A percentile compares a stretch with the other conserved stretches of the same genome.
Conservation (phyloP, 2,113 vertebrate species). For the Barnardius zonarius region DNA sequence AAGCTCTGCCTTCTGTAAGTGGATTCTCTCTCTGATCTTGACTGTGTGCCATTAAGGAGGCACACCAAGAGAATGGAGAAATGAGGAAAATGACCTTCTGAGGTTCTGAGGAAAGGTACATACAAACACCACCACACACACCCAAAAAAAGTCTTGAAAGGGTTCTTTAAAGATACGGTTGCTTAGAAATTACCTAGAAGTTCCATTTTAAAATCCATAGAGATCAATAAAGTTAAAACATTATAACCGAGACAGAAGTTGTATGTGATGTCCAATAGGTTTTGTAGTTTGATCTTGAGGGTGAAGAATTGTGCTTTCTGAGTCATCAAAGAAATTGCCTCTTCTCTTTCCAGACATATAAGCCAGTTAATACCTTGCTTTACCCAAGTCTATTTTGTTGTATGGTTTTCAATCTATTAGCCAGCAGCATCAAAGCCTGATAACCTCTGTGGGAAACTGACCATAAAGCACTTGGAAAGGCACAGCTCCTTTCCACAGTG, state of each 20-base stretch:
- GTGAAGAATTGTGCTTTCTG: background rate
- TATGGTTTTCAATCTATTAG: background rate
- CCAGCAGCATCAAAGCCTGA: background rate
- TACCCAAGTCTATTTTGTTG: background rate
- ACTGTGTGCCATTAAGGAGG: background rate
- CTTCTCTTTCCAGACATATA: background rate
- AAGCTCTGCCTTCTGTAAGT: background rate
- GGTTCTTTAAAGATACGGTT: background rate
- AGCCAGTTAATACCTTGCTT: background rate
- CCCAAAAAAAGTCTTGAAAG: background rate
- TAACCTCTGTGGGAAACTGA: constrained; percentile 11
- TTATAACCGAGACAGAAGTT: background rate
- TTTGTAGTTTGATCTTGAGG: background rate
- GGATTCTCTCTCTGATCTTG: background rate
- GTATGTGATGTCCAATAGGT: background rate
- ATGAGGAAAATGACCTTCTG: background rate
- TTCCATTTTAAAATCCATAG: background rate
- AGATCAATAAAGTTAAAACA: background rate
- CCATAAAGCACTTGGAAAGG: background rate
- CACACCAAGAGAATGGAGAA: background rate
- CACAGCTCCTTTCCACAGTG: background rate
- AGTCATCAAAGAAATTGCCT: background rate
- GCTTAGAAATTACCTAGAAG: background rate
- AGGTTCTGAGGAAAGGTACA: background rate
- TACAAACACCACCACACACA: background rate